Percentiles rank a stretch among this genome's conserved stretches.
These are phyloP conservation scores for Synanthedon tipuliformis DNA, from an alignment of 2,888 invertebrate genomes.

Conservation along the genomic window DNA sequence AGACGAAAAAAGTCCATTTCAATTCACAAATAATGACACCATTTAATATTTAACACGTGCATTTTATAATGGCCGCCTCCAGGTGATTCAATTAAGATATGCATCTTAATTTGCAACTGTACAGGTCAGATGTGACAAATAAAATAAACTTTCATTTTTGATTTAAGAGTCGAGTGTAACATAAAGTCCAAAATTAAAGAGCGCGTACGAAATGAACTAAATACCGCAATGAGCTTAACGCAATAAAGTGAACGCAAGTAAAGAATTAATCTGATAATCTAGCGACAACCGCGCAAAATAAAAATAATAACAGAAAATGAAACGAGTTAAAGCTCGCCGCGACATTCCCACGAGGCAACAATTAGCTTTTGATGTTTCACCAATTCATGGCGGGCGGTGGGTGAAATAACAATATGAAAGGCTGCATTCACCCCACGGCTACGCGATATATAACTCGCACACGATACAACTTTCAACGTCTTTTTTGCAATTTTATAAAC, in stretches of 20 bases:
- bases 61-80: no score
- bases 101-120: no score
- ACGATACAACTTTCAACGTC: background rate
- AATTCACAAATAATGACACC: no score
- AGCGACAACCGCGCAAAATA: constrained; percentile 19
- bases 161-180: background rate
- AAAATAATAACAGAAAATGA: constrained; percentile 33
- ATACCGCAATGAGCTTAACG: constrained; percentile 6
- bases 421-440: constrained; percentile 1
- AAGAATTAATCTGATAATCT: constrained; percentile 44
- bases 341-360: constrained; percentile 48
- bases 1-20: constrained; percentile 5
- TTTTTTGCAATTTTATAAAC: background rate
- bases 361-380: constrained; percentile 28
- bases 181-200: background rate
- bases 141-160: no score
- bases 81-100: background rate
- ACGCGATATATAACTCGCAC: background rate
- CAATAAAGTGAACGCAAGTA: constrained; percentile 20
- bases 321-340: constrained; percentile 34
- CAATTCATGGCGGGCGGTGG: constrained; percentile 14
- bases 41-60: no score
- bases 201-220: constrained; percentile 5
- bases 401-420: background rate
- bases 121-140: no score